Base-by-base conservation (phyloP, 2,797 vertebrate genomes). In the Tragopan temminckii region DNA sequence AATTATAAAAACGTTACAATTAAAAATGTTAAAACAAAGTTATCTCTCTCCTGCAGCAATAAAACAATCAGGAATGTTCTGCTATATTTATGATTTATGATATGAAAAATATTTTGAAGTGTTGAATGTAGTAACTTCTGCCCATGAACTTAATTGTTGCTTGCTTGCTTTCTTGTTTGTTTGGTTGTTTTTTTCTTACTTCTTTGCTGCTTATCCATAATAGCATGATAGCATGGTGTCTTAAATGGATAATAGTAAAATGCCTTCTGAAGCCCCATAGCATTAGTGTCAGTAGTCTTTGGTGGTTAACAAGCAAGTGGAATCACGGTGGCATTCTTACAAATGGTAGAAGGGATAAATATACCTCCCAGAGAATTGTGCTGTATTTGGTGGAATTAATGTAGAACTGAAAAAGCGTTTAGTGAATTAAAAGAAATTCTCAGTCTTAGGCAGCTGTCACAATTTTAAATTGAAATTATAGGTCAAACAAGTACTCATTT, bases 381-480 rank as follows among this genome's bases (percentile, higher is more conserved):
- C 80, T 10, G 20, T 59, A n/a, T 12, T 90, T 78, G 16, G 15
- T 84, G 14, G 16, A 76, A 23, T 66, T 23, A 43, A 87, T 55
- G 58, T 1, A 63, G 29, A 67, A 77, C 61, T 85, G 9, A 89
- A 79, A 52, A 24, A 36, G 6, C 43, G 13, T 84, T 84, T 61
- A 45, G 9, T 24, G 20, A 81, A 36, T 59, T 70, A 69, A 58
- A 85, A 74, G 5, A 59, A 66, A 11, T 62, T 76, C 87, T 72
- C 23, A 40, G 24, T 59, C 43, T 33, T 5, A 67, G 57, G 9
- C 19, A 77, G 11, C 36, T 77, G 36, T 70, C 48, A 68, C 11
- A 61, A 77, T 70, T 93, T 79, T 67, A 70, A 93, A 77, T 20
- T 76, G 23, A 81, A 94, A 89, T 79, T 84, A 90, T 72, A 69